phyloP scores from a whole-genome alignment of 2,797 vertebrate species.

The Rhabdomys pumilio region DNA sequence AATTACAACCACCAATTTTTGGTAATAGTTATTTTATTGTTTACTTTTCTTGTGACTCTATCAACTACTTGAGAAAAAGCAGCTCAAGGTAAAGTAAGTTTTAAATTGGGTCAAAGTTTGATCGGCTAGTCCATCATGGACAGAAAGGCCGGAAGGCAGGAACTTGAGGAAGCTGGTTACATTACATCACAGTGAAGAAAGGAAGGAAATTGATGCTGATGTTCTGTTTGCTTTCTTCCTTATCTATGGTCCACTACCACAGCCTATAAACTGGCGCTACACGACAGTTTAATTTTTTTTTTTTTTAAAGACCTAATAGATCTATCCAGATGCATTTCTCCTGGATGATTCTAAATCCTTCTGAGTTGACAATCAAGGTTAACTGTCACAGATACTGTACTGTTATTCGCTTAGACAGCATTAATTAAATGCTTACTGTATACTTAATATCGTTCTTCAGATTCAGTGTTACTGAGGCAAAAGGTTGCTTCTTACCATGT shows the following conservation, averaged over 20 bases:
- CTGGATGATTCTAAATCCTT: background rate
- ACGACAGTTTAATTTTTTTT: background rate
- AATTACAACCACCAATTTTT: background rate
- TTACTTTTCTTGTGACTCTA: background rate
- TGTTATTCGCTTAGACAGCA: background rate
- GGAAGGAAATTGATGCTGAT: background rate
- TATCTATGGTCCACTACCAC: no score
- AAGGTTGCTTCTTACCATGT: background rate
- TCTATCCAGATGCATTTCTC: background rate
- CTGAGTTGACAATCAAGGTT: background rate
- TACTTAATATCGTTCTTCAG: background rate
- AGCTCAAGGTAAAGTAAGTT: background rate
- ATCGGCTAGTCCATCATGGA: background rate
- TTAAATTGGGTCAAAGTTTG: background rate
- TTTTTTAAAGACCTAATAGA: background rate
- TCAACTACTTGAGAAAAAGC: background rate
- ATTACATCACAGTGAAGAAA: background rate
- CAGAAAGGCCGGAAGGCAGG: background rate
- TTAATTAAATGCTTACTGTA: background rate
- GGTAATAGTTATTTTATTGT: background rate
- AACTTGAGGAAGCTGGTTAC: background rate
- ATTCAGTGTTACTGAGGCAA: slow-evolving; percentile 32
- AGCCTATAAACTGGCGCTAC: background rate
- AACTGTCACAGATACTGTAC: background rate
- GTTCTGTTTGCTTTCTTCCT: background rate